Percentiles rank a stretch among this genome's conserved stretches.
Conservation (phyloP, 2,113 vertebrate genomes). For the Sebastes fasciatus region DNA sequence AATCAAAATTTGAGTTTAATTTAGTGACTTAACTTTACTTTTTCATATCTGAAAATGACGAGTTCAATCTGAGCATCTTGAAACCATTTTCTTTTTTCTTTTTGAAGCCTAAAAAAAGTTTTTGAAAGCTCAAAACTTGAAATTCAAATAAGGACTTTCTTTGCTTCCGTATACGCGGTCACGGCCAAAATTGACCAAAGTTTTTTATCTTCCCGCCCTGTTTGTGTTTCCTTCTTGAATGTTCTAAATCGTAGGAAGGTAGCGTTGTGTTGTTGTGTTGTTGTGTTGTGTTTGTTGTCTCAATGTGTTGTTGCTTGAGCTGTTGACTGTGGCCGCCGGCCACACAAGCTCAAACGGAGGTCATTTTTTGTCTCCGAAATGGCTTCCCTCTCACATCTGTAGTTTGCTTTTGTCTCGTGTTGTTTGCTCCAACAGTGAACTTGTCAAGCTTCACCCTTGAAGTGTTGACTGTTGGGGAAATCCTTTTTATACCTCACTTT, state of each 20-base stretch:
- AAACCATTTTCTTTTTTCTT: not conserved
- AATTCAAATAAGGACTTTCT: not conserved
- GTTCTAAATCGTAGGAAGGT: slow-evolving; percentile 3
- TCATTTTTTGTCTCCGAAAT: slow-evolving; percentile 88
- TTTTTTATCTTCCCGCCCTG: slow-evolving; percentile 3
- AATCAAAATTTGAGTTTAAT: not conserved
- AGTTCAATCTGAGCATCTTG: not conserved
- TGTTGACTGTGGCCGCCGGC: slow-evolving; percentile 86
- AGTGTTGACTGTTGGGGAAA: slow-evolving; percentile 90
- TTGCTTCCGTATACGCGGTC: not conserved
- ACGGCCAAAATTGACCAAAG: not conserved
- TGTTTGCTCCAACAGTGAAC: slow-evolving; percentile 89
- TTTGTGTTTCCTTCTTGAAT: slow-evolving; percentile 27
- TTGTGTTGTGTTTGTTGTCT: slow-evolving; percentile 85
- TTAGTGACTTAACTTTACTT: not conserved
- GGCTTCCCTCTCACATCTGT: slow-evolving; percentile 82
- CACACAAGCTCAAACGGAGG: slow-evolving; percentile 90
- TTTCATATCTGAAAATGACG: not conserved
- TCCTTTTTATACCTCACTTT: not conserved
- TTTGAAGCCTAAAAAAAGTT: not conserved
- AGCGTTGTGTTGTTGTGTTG: slow-evolving; percentile 79
- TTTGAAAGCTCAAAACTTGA: not conserved
- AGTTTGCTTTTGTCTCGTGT: slow-evolving; percentile 58
- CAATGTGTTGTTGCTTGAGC: slow-evolving; percentile 87
- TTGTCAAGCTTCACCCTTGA: slow-evolving; percentile 78